Percentiles rank a stretch among this genome's conserved stretches.
Conservation (phyloP, 2,888 invertebrate genomes). For the Pachliopta kotzebuea region DNA sequence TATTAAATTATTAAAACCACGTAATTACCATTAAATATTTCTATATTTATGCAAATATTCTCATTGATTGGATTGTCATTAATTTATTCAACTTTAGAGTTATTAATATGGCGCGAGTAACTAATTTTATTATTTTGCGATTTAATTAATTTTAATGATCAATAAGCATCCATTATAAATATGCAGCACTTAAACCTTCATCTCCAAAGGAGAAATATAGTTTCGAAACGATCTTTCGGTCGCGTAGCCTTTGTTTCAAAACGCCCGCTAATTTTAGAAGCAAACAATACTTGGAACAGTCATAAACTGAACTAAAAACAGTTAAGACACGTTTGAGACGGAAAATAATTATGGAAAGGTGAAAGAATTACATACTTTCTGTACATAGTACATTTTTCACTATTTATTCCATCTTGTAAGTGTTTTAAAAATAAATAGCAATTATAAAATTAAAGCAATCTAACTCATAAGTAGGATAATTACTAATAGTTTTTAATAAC, state of each 20-base stretch:
- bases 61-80: too few species aligned
- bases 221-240: slow-evolving; percentile 38
- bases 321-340: slow-evolving; percentile 20
- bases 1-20: too few species aligned
- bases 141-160: slow-evolving; percentile 9
- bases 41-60: too few species aligned
- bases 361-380: neutral
- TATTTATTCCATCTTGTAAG: too few species aligned
- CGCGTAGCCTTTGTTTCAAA: slow-evolving; percentile 44
- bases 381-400: too few species aligned
- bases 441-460: too few species aligned
- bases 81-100: neutral
- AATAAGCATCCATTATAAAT: slow-evolving; percentile 13
- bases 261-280: slow-evolving; percentile 39
- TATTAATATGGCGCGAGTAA: neutral
- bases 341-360: neutral
- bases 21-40: too few species aligned
- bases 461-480: too few species aligned
- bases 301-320: slow-evolving; percentile 30
- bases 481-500: too few species aligned
- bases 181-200: slow-evolving; percentile 23
- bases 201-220: slow-evolving; percentile 30
- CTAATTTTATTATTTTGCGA: neutral
- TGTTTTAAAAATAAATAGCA: too few species aligned
- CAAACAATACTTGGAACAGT: slow-evolving; percentile 35